A percentile compares a stretch with the other conserved stretches of the same genome.
phyloP scores from a whole-genome alignment of 2,113 vertebrate species.

The Cololabis saira region DNA sequence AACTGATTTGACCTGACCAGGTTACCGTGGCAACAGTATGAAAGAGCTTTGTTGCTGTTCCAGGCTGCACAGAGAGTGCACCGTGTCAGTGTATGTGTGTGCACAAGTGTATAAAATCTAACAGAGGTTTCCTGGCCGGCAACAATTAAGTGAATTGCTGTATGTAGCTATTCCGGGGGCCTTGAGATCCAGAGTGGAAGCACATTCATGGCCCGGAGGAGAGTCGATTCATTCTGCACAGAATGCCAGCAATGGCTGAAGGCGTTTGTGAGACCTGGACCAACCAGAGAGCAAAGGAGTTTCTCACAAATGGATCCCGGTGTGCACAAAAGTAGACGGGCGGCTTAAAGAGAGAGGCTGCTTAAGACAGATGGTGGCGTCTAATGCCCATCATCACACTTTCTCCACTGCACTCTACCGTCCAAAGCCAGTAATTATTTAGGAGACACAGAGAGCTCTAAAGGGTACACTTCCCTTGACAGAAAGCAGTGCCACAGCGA shows the following conservation, averaged over 20 bases:
- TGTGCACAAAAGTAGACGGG: conserved; percentile 31
- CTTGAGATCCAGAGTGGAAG: conserved; percentile 49
- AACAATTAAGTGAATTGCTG: conserved; percentile 53
- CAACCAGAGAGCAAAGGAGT: conserved; percentile 43
- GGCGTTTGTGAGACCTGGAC: conserved; percentile 42
- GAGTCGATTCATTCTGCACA: conserved; percentile 55
- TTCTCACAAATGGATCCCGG: conserved; percentile 37
- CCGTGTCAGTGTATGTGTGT: conserved; percentile 7
- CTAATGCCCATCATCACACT: conserved; percentile 49
- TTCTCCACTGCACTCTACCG: conserved; percentile 41
- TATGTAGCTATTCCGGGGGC: conserved; percentile 29
- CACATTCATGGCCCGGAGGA: conserved; percentile 52
- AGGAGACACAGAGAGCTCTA: conserved; percentile 65
- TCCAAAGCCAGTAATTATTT: conserved; percentile 67
- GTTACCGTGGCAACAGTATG: conserved; percentile 75
- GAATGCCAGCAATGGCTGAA: conserved; percentile 43
- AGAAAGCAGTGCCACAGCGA: conserved; percentile 44
- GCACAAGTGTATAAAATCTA: conserved; percentile 55
- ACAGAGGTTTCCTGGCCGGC: conserved; percentile 51
- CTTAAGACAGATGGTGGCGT: conserved; percentile 39
- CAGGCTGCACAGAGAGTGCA: conserved; percentile 52
- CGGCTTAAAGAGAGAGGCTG: conserved; percentile 13
- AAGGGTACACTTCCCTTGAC: conserved; percentile 49
- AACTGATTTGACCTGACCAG: conserved; percentile 67
- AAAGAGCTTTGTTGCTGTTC: conserved; percentile 67